Base-by-base conservation (phyloP, 2,888 invertebrate genomes). In the Dasypolia templi region DNA sequence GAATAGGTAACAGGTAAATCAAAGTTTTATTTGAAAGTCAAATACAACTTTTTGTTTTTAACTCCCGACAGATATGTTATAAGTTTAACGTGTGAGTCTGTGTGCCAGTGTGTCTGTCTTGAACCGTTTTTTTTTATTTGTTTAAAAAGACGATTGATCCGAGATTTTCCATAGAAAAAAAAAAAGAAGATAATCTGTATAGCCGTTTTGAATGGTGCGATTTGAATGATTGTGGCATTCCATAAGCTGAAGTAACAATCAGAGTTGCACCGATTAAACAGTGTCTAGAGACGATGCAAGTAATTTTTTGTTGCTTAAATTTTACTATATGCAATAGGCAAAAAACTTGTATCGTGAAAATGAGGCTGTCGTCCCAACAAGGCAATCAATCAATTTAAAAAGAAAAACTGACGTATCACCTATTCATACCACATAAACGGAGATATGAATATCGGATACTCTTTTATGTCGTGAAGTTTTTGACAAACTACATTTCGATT, bases 301-400 rank as follows among this genome's bases (percentile, higher is more conserved):
- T 9, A 4, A 39, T 61, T 39, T 26, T 61, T 39, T 26, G 17
- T 26, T 39, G 5, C 22, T 58, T 35, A 4, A 29, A 29, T 19
- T 32, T 56, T 22, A 56, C 11, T 32, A 9, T 35, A n/a, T 58
- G 7, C 58, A 35, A 35, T 17, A 56, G 11, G 12, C 3, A 42
- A 26, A 26, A 26, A 11, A 42, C 3, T 61, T 11, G 0, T 17
- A n/a, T 39, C 9, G 39, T 9, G 5, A n/a, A 39, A 35, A 35
- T 59, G 14, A 19, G 29, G 22, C 5, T 32, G 29, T 19, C 17
- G 11, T 26, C 2, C 32, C n/a, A 11, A 32, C 4, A 32, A 11
- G 26, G n/a, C 51, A 64, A 76, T 80, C 63, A 64, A 80, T 80
- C 82, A 80, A 59, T 66, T 66, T 58, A 66, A 49, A 82, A 67